A percentile compares a stretch with the other conserved stretches of the same genome.
phyloP scores from a whole-genome alignment of 2,797 vertebrate genomes.

The Hippocampus kuda region DNA sequence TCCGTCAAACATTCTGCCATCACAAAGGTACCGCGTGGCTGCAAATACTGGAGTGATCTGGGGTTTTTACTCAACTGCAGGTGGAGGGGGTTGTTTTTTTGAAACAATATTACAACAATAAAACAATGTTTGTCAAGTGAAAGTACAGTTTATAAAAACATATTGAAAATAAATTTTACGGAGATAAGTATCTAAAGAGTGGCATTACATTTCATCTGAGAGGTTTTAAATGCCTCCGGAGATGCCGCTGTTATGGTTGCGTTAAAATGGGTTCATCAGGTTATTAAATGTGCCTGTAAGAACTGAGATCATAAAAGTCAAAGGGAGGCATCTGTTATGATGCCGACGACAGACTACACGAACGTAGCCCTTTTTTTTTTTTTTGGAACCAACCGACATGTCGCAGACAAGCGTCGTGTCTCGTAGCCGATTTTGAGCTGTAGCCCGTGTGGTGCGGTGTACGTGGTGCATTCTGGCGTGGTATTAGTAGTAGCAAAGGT shows the following conservation, averaged over 20 bases:
- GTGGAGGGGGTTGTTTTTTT: neutral
- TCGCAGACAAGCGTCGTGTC: no score
- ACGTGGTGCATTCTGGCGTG: conserved; percentile 3
- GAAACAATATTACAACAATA: neutral
- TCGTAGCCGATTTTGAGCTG: no score
- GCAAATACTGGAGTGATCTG: neutral
- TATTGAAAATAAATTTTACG: neutral
- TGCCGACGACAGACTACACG: no score
- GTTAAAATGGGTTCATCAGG: neutral
- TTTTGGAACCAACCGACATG: no score
- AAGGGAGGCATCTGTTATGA: no score
- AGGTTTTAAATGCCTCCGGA: neutral
- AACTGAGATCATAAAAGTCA: neutral
- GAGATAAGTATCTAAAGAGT: neutral
- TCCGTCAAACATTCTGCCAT: neutral
- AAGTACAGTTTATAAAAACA: neutral
- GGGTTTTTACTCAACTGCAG: neutral
- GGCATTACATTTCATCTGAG: no score
- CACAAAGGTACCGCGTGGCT: neutral
- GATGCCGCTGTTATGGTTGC: neutral
- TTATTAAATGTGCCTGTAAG: neutral
- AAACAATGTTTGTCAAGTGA: neutral
- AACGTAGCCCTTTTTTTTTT: no score
- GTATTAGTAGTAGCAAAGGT: conserved; percentile 19
- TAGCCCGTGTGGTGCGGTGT: neutral